Evolutionary conservation across 1,140 invertebrate genomes (phyloP), one percentile per base, ranked within the genome.

Genomic region (Drosophila repletoides): DNA sequence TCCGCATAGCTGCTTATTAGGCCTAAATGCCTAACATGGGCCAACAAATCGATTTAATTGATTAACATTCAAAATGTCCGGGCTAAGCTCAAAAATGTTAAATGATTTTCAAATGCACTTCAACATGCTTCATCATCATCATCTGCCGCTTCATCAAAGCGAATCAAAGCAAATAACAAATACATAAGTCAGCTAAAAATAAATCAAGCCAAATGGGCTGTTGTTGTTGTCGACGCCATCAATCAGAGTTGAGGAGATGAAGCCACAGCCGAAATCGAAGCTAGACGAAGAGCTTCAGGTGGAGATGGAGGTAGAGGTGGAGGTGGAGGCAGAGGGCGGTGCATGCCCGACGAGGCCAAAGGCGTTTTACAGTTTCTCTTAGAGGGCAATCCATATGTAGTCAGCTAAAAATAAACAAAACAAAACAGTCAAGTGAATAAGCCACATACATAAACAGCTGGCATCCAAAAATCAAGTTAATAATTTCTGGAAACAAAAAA

Each of bases 1-100:
- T 83, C 79, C 80, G 80, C 80, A 84, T 84, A 64, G 75, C 75
- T 69, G 61, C 52, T 80, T 80, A 80, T 84, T 80, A 86, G 80
- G 80, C 80, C 75, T 75, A 75, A 69, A 69, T 53, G 59, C 43
- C 29, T 21, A 38, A 52, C 58, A 53, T 31, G 49, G 36, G 15
- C 21, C 66, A 53, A 64, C 59, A 69, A 69, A 69, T 56, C 68
- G 55, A 67, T 43, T 71, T 74, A 74, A 74, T 74, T 74, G 72
- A 74, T 74, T 61, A 71, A 68, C 69, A 75, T 68, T 72, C 55
- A 48, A 63, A 73, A 51, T 55, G 53, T 68, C 68, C n/a, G 29
- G 17, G 29, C 17, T 12, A n/a, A 21, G 41, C 38, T 19, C 4
- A 21, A 19, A 68, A 68, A 67, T 81, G 53, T 68, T 73, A 72